Evolutionary conservation across 2,888 invertebrate species (phyloP), one percentile per base, ranked within the genome.

Genomic region (Oscheius onirici): DNA sequence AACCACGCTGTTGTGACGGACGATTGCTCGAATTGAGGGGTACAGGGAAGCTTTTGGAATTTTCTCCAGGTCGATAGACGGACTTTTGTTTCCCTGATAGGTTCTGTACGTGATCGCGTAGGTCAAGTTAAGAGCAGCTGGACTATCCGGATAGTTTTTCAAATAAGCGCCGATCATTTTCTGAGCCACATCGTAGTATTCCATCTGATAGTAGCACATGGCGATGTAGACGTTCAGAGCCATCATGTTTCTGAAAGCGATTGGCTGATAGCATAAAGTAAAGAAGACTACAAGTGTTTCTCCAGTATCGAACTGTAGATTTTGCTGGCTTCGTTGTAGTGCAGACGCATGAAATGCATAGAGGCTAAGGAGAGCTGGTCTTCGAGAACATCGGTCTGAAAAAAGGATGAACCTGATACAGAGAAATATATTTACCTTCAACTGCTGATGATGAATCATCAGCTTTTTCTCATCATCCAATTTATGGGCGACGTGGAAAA

Each of bases 291-390:
- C 95, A 95, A 93, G 90, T 96, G 94, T 83, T 95, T 94, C 24
- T 95, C 89, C 15, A 97, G 90, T 67, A 97, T 91, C 73, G 94
- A 91, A 89, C 97, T 99, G 88, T 99, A 99, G 77, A 97, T 95
- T 88, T 97, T 97, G 75, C 97, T 96, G 55, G 99, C 97, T 88
- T 99, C 97, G 88, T 97, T 96, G 88, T 97, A 99, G 89, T 99
- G 97, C 6, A 94, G 93, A 68, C 97, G 91, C 69, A 97, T 90
- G 88, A 95, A 99, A 88, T 99, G 97, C 80, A 99, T 93, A 0
- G 97, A 94, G 0, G 97, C 97, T 68, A 97, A 89, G 83, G 95
- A 94, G 46, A 99, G 91, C 88, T 97, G 96, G 90, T 99, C 97
- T 88, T 97, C 95, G 0, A 95, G 91, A 8, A 93, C 91, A 86